These are phyloP conservation scores for Centroberyx gerrardi DNA, from an alignment of 2,797 vertebrate genomes.

Conservation along the genomic window DNA sequence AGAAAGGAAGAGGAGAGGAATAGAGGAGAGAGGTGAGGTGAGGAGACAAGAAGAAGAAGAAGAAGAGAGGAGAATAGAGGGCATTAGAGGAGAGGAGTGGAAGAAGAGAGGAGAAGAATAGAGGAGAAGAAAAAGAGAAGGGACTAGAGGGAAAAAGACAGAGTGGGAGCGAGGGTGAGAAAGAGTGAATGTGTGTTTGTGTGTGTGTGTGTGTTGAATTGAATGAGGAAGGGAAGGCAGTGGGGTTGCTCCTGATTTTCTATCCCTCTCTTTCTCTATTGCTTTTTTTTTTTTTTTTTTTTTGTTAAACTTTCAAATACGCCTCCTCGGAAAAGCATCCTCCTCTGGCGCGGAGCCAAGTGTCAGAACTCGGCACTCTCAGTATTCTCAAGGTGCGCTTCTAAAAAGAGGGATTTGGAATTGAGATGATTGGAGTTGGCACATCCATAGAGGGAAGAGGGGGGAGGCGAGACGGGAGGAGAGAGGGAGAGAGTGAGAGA, in stretches of 20 bases:
- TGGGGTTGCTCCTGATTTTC: conserved; percentile 51
- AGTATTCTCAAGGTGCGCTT: conserved; percentile 78
- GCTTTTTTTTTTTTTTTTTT: conserved; percentile 15
- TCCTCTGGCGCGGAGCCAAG: conserved; percentile 65
- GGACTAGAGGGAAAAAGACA: conserved; percentile 7
- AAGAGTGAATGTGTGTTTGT: conserved; percentile 30
- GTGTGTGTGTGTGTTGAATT: conserved; percentile 29
- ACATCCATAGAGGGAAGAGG: conserved; percentile 55
- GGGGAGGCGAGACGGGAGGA: too few relatives aligned
- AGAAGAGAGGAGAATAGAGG: not conserved
- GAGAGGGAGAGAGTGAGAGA: not conserved
- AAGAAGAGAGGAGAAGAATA: not conserved
- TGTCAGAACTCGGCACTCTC: conserved; percentile 77
- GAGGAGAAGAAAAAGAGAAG: not conserved
- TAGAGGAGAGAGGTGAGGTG: conserved; percentile 18
- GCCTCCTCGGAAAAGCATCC: conserved; percentile 60
- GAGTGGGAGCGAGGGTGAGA: conserved; percentile 30
- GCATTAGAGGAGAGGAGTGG: not conserved
- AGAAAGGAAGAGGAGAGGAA: conserved; percentile 1
- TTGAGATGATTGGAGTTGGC: conserved; percentile 81
- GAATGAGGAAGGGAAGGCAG: conserved; percentile 25
- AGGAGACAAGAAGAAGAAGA: conserved; percentile 22
- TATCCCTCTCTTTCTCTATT: conserved; percentile 4
- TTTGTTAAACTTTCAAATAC: conserved; percentile 63
- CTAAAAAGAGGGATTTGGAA: conserved; percentile 76